phyloP scores from a whole-genome alignment of 2,113 vertebrate genomes.

The Chaenogobius annularis region DNA sequence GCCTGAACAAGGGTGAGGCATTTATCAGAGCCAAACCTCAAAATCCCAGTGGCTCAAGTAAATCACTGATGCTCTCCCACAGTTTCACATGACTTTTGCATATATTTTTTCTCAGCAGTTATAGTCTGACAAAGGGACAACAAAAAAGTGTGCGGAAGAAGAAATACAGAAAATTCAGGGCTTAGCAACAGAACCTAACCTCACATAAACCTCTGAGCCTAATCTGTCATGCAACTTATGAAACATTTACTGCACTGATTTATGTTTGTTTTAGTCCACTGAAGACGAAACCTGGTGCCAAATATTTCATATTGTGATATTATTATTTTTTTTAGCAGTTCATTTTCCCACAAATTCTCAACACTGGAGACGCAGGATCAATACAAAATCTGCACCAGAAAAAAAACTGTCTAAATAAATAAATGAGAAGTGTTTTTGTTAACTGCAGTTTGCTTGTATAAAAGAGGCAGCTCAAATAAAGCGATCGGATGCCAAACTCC shows the following conservation, averaged over 20 bases:
- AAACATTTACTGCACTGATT: conserved; percentile 19
- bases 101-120: conserved; percentile 20
- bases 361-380: conserved; percentile 48
- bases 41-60: conserved; percentile 34
- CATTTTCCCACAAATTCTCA: neutral
- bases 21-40: conserved; percentile 9
- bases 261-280: conserved; percentile 40
- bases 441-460: conserved; percentile 9
- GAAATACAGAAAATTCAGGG: conserved; percentile 11
- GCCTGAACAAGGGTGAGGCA: conserved; percentile 27
- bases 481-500: conserved; percentile 18
- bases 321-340: neutral
- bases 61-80: conserved; percentile 42
- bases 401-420: conserved; percentile 6
- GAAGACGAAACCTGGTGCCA: conserved; percentile 11
- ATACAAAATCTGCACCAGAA: conserved; percentile 3
- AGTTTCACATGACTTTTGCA: conserved; percentile 25
- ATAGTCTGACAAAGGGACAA: conserved; percentile 20
- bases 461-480: conserved; percentile 18
- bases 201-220: conserved; percentile 46
- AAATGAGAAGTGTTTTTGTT: neutral
- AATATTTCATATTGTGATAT: conserved; percentile 44
- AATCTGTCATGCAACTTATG: conserved; percentile 19
- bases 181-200: conserved; percentile 39
- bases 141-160: neutral